Conservation (phyloP, 2,797 vertebrate genomes). For the Spheniscus humboldti region DNA sequence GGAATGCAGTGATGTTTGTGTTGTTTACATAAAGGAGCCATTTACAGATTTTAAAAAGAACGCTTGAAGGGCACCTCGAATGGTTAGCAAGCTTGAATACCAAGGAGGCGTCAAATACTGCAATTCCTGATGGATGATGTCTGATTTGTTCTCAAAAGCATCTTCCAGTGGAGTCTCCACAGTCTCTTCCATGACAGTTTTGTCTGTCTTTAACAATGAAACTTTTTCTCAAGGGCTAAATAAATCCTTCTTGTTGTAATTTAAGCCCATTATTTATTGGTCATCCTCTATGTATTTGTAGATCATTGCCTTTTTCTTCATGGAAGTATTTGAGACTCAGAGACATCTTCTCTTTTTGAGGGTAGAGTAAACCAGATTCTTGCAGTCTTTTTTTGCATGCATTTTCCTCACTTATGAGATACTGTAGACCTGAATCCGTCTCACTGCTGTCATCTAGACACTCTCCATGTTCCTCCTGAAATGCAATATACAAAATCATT, state of each 20-base stretch:
- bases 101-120: neutral
- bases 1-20: neutral
- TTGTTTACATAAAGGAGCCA: neutral
- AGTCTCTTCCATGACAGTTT: neutral
- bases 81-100: neutral
- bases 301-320: neutral
- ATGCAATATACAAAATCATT: neutral
- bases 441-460: neutral
- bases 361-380: neutral
- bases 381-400: neutral
- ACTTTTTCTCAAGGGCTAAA: neutral
- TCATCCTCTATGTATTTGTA: neutral
- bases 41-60: neutral
- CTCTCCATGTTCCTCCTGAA: neutral
- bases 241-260: neutral
- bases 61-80: neutral
- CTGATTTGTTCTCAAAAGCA: neutral
- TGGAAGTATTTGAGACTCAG: neutral
- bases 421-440: neutral
- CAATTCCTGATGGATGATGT: neutral
- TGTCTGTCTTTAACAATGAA: neutral
- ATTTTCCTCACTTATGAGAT: neutral
- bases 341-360: neutral
- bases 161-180: neutral
- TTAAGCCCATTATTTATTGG: neutral